Evolutionary conservation across 23 tunicate genomes (phyloP), one percentile per base, ranked within the genome.

Genomic region (Clavelina lepadiformis): DNA sequence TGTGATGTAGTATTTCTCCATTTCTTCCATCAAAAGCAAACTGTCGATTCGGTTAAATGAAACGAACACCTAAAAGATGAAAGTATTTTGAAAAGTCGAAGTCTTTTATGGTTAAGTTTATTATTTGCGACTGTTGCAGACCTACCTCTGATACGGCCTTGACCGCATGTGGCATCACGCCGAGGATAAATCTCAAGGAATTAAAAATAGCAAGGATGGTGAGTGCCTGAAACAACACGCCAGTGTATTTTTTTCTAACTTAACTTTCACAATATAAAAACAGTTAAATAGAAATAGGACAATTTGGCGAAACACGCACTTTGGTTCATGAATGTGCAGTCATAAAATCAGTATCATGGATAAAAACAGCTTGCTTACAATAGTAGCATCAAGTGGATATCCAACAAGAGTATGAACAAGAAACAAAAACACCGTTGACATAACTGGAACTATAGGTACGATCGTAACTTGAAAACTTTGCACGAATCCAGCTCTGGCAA

Each of bases 121-220:
- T 44, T 44, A 11, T 44, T 15, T 44, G 49, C 11, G 15, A 11
- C 49, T 15, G 15, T 44, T 44, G 49, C 49, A 61, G n/a, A 61
- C 15, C 0, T 60, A 80, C 96, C 82, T 88, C 96, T 2, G 96
- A 85, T 3, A 88, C 55, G 3, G 96, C 82, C 61, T 68, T 80
- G 29, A 88, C 96, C 19, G 96, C 71, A 47, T 76, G 65, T 18
- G 96, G 96, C 59, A 88, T 53, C 29, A 88, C 44, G 6, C 88
- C 96, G 60, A 88, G 36, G 26, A 88, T 75, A 55, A 88, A 80
- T 45, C 88, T 52, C 84, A 88, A 71, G 2, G 96, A 68, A 53
- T 88, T 88, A 78, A 88, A 88, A 28, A 88, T 71, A 34, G 79
- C 76, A 28, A 88, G 70, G 25, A 88, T 78, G 1, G 88, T 88